Evolutionary conservation across 2,888 invertebrate species (phyloP).

Genomic region (Philaethria dido): DNA sequence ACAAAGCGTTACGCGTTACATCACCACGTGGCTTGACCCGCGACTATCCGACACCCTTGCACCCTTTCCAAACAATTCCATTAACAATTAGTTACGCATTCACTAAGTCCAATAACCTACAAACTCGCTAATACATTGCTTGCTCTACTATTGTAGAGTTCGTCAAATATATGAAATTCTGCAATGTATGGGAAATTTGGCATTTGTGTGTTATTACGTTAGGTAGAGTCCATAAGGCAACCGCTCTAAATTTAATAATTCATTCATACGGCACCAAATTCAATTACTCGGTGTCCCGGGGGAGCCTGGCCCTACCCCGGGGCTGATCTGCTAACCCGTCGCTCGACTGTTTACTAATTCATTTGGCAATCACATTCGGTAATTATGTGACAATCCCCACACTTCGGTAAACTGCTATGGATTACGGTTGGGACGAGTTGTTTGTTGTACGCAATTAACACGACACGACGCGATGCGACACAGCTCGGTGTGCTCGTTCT

Average conservation of each 20-base stretch:
- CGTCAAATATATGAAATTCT: neutral
- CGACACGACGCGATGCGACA: neutral
- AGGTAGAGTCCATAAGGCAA: constrained; percentile 46
- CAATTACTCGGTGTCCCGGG: constrained; percentile 69
- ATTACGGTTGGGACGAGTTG: constrained; percentile 29
- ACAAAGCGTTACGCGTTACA: constrained; percentile 27
- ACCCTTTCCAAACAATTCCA: constrained; percentile 46
- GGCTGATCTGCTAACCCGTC: constrained; percentile 62
- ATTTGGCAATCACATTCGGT: constrained; percentile 77
- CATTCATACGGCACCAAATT: constrained; percentile 79
- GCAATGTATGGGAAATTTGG: constrained; percentile 10
- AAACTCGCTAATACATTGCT: constrained; percentile 35
- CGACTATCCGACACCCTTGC: constrained; percentile 49
- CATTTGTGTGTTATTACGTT: constrained; percentile 29
- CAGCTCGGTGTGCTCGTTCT: neutral
- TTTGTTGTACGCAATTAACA: constrained; percentile 29
- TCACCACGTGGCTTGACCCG: constrained; percentile 54
- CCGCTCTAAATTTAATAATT: constrained; percentile 78
- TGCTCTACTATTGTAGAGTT: constrained; percentile 10
- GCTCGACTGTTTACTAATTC: constrained; percentile 76
- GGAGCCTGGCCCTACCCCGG: constrained; percentile 45
- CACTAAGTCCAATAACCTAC: constrained; percentile 33
- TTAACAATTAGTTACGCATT: constrained; percentile 51
- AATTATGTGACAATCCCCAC: constrained; percentile 72
- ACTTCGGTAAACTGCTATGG: constrained; percentile 37